Percentiles rank a stretch among this genome's conserved stretches.
Evolutionary conservation across 2,797 vertebrate species (phyloP).

Genomic region (Danio choprae): DNA sequence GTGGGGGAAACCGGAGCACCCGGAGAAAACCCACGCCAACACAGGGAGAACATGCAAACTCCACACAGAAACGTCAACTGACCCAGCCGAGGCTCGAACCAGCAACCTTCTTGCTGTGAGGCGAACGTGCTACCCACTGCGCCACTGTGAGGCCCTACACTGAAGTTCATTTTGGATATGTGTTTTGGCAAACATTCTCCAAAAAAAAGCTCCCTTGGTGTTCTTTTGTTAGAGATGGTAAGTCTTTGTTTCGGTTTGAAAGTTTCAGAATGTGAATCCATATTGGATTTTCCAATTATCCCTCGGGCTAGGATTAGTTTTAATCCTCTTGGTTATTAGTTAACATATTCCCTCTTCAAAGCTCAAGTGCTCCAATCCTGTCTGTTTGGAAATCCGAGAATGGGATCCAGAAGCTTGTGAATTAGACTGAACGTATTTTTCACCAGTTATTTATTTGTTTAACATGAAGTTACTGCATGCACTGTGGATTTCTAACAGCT

Average conservation of each 20-base stretch:
- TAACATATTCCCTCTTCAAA: conserved; percentile 63
- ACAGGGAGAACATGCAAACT: too few relatives aligned
- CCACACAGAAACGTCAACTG: too few relatives aligned
- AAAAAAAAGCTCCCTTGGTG: conserved; percentile 15
- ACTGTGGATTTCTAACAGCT: not conserved
- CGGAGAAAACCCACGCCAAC: too few relatives aligned
- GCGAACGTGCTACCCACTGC: too few relatives aligned
- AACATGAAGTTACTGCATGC: not conserved
- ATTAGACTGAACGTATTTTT: conserved; percentile 27
- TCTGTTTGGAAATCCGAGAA: conserved; percentile 46
- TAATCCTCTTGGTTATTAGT: conserved; percentile 74
- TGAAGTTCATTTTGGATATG: not conserved
- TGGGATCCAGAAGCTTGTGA: conserved; percentile 35
- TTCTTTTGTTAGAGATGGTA: conserved; percentile 50
- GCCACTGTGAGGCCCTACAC: too few relatives aligned
- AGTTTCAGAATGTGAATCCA: conserved; percentile 63
- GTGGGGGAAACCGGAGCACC: too few relatives aligned
- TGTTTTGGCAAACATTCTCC: not conserved
- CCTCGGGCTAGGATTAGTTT: conserved; percentile 72
- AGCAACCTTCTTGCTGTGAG: too few relatives aligned
- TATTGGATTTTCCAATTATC: conserved; percentile 76
- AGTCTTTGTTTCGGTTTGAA: conserved; percentile 54
- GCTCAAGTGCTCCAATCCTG: conserved; percentile 57
- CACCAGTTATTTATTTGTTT: conserved; percentile 10
- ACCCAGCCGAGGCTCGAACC: too few relatives aligned